Base-by-base conservation (phyloP, 2,113 vertebrate genomes). In the Mustela nigripes region DNA sequence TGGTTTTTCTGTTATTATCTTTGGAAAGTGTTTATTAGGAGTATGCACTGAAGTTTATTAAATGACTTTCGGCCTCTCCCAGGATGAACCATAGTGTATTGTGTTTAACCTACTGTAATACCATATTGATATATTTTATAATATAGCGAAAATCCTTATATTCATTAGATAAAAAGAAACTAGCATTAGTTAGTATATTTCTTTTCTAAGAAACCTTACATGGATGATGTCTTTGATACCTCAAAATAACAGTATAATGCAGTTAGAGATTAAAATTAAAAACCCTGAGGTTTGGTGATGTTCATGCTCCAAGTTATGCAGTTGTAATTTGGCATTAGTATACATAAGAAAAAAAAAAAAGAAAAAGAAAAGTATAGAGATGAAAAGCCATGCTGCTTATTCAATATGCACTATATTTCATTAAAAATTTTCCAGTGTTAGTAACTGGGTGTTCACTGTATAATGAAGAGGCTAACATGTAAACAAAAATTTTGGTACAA, bases 401-500 rank as follows among this genome's bases (percentile, higher is more conserved):
- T 76, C 58, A 83, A 67, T 65, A 56, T 67, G 18, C 58, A 89
- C 58, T 96, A 4, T 42, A 58, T 58, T 89, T 89, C 22, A 58
- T 45, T 96, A 63, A 83, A 19, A 76, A 50, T 16, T 89, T 80
- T 74, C 89, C 62, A 76, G 36, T 89, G 56, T 89, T 83, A 76
- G 48, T 50, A 92, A 82, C 28, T 36, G 63, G 21, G n/a, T 65
- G 53, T 45, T 92, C 65, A 45, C 63, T 88, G 28, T 65, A 45
- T 63, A 74, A 62, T 67, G 31, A 22, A 82, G 8, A 92, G n/a
- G 65, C 78, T 67, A 87, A 91, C 42, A 42, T 42, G 21, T 36
- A 71, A 42, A 65, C 60, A 95, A 62, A 95, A 56, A 58, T 48
- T 48, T 93, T n/a, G 79, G 4, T 83, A 60, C 31, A 69, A 21